phyloP scores from a whole-genome alignment of 2,888 invertebrate genomes.

The Escarpia spicata region DNA sequence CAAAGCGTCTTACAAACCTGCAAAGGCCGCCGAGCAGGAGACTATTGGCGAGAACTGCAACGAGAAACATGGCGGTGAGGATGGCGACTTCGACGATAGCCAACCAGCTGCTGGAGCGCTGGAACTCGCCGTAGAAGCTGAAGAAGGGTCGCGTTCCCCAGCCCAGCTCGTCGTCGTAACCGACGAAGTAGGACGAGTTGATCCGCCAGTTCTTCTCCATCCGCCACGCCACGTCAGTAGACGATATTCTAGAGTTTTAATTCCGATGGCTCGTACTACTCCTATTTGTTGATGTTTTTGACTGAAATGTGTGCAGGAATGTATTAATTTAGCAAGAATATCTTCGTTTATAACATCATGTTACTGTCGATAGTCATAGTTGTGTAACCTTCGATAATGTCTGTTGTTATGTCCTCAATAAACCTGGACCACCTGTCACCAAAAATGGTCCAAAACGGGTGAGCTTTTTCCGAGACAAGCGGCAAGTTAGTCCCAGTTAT shows the following conservation, averaged over 20 bases:
- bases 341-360: too few species aligned
- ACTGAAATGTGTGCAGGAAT: background rate
- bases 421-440: background rate
- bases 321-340: background rate
- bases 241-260: background rate
- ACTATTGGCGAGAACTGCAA: background rate
- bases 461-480: background rate
- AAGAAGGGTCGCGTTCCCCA: constrained; percentile 19
- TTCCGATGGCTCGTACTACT: background rate
- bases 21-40: background rate
- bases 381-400: too few species aligned
- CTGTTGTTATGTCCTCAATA: too few species aligned
- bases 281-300: background rate
- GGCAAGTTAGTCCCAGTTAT: background rate
- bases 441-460: background rate
- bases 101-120: background rate
- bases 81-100: background rate
- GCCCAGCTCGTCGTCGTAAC: constrained; percentile 25
- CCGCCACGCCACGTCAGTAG: background rate
- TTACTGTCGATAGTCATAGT: too few species aligned
- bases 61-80: background rate
- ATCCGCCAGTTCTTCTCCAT: background rate
- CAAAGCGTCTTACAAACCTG: constrained; percentile 5
- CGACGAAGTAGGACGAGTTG: constrained; percentile 25
- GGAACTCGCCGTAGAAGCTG: constrained; percentile 27